phyloP scores from a whole-genome alignment of 2,888 invertebrate species.

The Idaea dimidiata region DNA sequence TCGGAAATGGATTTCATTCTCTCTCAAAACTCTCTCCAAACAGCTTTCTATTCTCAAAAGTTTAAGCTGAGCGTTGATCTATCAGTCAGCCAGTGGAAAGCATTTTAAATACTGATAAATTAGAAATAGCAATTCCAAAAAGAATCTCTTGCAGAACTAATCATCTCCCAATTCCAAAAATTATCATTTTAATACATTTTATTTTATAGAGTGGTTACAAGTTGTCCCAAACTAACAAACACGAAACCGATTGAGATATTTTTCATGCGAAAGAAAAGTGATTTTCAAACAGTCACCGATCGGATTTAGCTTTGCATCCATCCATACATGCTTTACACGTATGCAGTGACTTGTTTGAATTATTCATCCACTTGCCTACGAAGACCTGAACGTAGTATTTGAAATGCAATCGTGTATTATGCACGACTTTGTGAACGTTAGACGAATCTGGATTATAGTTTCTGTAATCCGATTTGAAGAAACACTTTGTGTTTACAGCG shows the following conservation, averaged over 20 bases:
- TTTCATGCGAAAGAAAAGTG: slow-evolving; percentile 29
- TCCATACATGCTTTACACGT: slow-evolving; percentile 34
- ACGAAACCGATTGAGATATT: neutral
- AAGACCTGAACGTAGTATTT: slow-evolving; percentile 51
- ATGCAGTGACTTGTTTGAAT: slow-evolving; percentile 47
- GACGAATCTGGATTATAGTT: slow-evolving; percentile 22
- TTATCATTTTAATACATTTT: too few relatives aligned
- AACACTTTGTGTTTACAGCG: neutral
- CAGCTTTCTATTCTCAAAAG: too few relatives aligned
- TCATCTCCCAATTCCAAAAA: too few relatives aligned
- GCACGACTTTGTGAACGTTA: slow-evolving; percentile 48
- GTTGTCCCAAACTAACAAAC: neutral
- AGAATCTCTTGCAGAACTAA: too few relatives aligned
- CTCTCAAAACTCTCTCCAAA: too few relatives aligned
- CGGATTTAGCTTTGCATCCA: slow-evolving; percentile 48
- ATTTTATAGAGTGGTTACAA: too few relatives aligned
- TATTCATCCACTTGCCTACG: slow-evolving; percentile 55
- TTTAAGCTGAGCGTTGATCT: too few relatives aligned
- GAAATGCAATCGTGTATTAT: slow-evolving; percentile 62
- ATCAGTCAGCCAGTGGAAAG: too few relatives aligned
- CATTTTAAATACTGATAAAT: too few relatives aligned
- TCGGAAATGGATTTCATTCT: too few relatives aligned
- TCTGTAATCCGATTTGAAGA: slow-evolving; percentile 1
- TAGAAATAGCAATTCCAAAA: too few relatives aligned
- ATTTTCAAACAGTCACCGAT: slow-evolving; percentile 45